Conservation (phyloP, 2,888 invertebrate genomes). For the Eupithecia exiguata region DNA sequence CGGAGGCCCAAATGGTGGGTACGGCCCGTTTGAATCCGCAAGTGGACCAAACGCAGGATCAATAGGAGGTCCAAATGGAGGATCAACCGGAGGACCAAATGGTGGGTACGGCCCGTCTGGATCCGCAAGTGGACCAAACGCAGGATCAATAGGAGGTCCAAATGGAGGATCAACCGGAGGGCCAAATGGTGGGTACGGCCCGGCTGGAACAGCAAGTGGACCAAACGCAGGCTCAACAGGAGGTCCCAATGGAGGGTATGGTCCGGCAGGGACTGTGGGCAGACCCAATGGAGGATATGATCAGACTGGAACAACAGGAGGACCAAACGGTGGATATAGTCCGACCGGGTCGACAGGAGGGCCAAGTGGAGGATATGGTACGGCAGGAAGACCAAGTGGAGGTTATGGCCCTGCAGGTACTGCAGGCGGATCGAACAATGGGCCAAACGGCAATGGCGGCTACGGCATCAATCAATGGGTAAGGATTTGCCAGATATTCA, state of each 20-base stretch:
- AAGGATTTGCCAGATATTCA: constrained; percentile 31
- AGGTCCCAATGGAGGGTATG: constrained; percentile 3
- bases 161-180: neutral
- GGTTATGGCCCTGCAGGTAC: constrained; percentile 19
- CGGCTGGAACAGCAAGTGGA: constrained; percentile 4
- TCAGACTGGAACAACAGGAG: neutral
- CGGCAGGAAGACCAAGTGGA: constrained; percentile 23
- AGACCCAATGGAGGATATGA: constrained; percentile 25
- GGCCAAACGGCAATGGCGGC: constrained; percentile 18
- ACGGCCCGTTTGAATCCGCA: constrained; percentile 15
- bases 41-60: constrained; percentile 15
- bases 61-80: too few relatives aligned
- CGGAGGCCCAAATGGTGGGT: constrained; percentile 9
- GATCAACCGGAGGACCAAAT: constrained; percentile 14
- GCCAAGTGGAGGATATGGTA: constrained; percentile 6
- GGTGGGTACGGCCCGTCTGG: constrained; percentile 19
- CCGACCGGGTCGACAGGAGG: neutral
- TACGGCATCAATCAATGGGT: constrained; percentile 50
- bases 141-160: too few relatives aligned
- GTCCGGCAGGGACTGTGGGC: constrained; percentile 10
- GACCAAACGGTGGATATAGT: neutral
- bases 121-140: neutral
- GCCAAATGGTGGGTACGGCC: constrained; percentile 11
- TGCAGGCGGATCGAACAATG: constrained; percentile 14
- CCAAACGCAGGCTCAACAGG: neutral